phyloP scores from a whole-genome alignment of 1,140 invertebrate species.

The Lerema accius region DNA sequence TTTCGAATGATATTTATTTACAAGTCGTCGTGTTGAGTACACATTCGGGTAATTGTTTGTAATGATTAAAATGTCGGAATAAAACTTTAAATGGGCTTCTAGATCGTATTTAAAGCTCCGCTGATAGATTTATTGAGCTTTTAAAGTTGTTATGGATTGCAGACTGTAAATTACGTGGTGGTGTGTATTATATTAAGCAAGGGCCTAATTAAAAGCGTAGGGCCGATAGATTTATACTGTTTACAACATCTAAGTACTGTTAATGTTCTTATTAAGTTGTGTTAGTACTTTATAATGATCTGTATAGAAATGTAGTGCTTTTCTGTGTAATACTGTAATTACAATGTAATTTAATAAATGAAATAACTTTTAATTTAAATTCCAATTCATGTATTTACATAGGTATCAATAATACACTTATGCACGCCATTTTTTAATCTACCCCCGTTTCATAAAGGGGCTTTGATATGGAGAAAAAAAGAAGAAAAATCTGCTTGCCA shows the following conservation, averaged over 20 bases:
- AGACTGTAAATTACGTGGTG: conserved; percentile 44
- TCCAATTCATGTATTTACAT: no score
- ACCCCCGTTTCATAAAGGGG: no score
- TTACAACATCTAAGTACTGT: background rate
- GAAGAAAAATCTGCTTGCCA: no score
- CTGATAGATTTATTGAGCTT: conserved; percentile 41
- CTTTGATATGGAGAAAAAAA: no score
- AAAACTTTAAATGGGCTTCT: conserved; percentile 37
- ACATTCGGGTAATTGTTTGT: conserved; percentile 41
- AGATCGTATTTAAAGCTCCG: conserved; percentile 49
- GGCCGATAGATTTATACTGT: conserved; percentile 17
- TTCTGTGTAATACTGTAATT: no score
- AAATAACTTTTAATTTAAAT: no score
- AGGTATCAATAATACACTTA: no score
- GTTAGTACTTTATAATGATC: no score
- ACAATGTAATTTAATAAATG: no score
- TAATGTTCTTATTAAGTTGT: no score
- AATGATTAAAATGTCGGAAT: conserved; percentile 48
- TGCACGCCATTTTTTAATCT: no score
- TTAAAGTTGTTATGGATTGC: conserved; percentile 33
- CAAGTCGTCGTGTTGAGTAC: conserved; percentile 14
- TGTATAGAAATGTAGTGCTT: no score
- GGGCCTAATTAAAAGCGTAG: conserved; percentile 46
- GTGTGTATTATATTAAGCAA: conserved; percentile 32
- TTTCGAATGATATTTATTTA: conserved; percentile 57